Base-by-base conservation (phyloP, 2,888 invertebrate species). In the Dysmachus trigonus region DNA sequence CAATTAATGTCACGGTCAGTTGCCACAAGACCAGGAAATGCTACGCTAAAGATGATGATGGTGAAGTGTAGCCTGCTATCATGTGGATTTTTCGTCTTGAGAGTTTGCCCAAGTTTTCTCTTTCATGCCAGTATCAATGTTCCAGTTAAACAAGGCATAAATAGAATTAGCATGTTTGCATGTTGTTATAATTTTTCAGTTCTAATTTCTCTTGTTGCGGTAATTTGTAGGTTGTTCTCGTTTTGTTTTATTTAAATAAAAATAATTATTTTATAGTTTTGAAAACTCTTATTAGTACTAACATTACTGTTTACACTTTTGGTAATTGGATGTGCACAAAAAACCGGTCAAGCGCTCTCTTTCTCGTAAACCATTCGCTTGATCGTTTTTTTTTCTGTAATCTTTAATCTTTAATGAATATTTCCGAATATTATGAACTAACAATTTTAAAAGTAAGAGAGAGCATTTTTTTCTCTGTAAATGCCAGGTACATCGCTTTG, bases 1-100 rank as follows among this genome's bases (percentile, higher is more conserved):
- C 30, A 77, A 77, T 77, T 77, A 77, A 77, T 77, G 77, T 77
- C 77, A 77, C 77, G 77, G 77, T 77, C 77, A 77, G 77, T 77
- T 77, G 77, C 41, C 7, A 13, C 62, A 62, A 62, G 22, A 62
- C 62, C n/a, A 47, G 62, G 62, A 62, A 62, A 62, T 22, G 62
- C 10, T 62, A 10, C 62, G 62, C 18, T 18, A 18, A 22, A 18
- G 62, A 62, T 10, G 62, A 62, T 62, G 62, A 27, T 62, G 62
- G 18, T 62, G 62, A 62, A 62, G 22, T 47, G 18, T n/a, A n/a
- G n/a, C n/a, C n/a, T n/a, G 47, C 47, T 18, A 62, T 27, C 62
- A 27, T 22, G 62, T 62, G 22, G 8, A 62, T 62, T 22, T 53
- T 62, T 62, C 62, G 22, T 62, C 62, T 62, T 27, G 62, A 27